phyloP scores from a whole-genome alignment of 1,140 invertebrate species.

The Anastrepha ludens region DNA sequence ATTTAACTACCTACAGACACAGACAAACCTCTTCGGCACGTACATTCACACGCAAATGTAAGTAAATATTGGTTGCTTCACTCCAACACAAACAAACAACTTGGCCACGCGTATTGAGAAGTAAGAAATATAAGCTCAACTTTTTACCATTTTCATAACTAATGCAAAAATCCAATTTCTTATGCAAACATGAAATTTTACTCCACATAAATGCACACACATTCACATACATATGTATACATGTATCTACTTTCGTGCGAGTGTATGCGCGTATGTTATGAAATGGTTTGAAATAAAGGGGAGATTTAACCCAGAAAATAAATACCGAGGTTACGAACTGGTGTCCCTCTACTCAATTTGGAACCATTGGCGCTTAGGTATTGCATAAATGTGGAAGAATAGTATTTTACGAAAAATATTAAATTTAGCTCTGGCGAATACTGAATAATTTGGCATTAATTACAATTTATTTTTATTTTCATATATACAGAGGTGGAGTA shows the following conservation, averaged over 20 bases:
- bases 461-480: too few relatives aligned
- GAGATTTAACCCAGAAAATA: background rate
- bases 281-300: background rate
- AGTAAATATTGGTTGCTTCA: background rate
- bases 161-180: conserved; percentile 74
- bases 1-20: background rate
- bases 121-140: conserved; percentile 50
- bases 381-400: too few relatives aligned
- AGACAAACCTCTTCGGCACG: background rate
- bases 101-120: background rate
- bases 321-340: too few relatives aligned
- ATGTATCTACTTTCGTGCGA: background rate
- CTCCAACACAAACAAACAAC: conserved; percentile 16
- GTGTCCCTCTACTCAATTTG: too few relatives aligned
- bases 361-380: too few relatives aligned
- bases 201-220: conserved; percentile 70
- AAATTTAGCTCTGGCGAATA: too few relatives aligned
- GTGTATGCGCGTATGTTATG: background rate
- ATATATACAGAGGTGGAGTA: too few relatives aligned
- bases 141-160: conserved; percentile 73
- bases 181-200: conserved; percentile 73
- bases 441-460: too few relatives aligned
- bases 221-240: background rate
- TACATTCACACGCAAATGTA: background rate
- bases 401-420: too few relatives aligned